phyloP scores from a whole-genome alignment of 2,888 invertebrate species.

The Patella ulyssiponensis region DNA sequence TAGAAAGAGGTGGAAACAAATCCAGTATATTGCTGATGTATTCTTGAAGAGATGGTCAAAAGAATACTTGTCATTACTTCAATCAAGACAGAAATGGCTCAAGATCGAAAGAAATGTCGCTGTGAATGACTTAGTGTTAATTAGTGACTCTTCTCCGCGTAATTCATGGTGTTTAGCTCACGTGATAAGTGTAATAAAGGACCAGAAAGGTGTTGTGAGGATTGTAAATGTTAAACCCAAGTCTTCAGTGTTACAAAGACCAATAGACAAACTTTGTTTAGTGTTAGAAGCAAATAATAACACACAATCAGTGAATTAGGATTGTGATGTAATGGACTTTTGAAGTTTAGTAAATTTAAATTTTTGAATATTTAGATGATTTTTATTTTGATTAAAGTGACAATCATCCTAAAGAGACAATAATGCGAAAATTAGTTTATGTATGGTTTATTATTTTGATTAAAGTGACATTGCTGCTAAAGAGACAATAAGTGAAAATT shows the following conservation, averaged over 20 bases:
- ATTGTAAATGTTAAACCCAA: conserved; percentile 17
- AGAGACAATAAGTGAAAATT: no score
- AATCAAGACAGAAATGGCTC: conserved; percentile 32
- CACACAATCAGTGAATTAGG: not conserved
- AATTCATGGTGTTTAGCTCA: conserved; percentile 14
- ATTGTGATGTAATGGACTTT: no score
- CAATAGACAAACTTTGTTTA: conserved; percentile 21
- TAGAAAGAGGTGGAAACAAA: conserved; percentile 35
- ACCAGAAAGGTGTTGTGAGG: conserved; percentile 15
- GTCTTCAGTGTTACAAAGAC: not conserved
- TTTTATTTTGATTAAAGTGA: no score
- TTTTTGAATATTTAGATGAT: no score
- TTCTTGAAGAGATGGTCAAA: conserved; percentile 35
- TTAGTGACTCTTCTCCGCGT: conserved; percentile 12
- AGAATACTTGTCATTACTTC: conserved; percentile 28
- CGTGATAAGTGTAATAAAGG: not conserved
- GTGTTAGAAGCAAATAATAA: conserved; percentile 15
- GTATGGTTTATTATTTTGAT: no score
- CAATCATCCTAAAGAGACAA: no score
- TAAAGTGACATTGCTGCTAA: no score
- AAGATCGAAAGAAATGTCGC: not conserved
- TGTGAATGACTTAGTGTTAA: conserved; percentile 11
- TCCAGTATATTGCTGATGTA: conserved; percentile 38
- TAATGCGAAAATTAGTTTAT: no score
- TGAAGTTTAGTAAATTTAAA: no score